Evolutionary conservation across 2,113 vertebrate species (phyloP).

Genomic region (Neodontobutis hainanensis): DNA sequence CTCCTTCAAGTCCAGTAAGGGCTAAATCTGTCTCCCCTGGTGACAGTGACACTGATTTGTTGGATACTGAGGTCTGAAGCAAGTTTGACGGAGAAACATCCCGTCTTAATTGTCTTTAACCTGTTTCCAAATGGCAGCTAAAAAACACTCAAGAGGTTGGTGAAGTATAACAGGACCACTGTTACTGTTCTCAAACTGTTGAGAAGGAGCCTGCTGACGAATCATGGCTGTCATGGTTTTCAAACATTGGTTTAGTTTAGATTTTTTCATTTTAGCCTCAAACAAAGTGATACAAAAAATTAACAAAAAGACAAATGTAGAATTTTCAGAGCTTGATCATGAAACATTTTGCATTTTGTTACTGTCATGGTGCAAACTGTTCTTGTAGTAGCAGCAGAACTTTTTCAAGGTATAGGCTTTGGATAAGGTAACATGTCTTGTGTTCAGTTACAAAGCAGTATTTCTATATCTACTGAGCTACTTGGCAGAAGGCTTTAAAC

Average conservation of each 20-base stretch:
- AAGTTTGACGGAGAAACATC: constrained; percentile 21
- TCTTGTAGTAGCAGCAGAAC: not conserved
- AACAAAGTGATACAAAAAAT: constrained; percentile 42
- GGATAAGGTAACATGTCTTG: not conserved
- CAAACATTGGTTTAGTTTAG: constrained; percentile 35
- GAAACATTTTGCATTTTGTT: not conserved
- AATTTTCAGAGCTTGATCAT: not conserved
- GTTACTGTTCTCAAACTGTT: constrained; percentile 23
- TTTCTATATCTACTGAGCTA: constrained; percentile 13
- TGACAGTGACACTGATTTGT: constrained; percentile 36
- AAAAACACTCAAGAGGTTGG: constrained; percentile 16
- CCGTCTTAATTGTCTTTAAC: constrained; percentile 18
- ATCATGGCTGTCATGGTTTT: constrained; percentile 20
- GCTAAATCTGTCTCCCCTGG: constrained; percentile 26
- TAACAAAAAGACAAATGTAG: not conserved
- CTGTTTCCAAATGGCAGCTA: constrained; percentile 65
- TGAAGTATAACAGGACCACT: constrained; percentile 19
- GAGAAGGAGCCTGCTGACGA: constrained; percentile 28
- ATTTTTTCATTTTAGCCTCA: constrained; percentile 14
- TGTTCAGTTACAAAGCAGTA: constrained; percentile 6
- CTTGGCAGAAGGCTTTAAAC: constrained; percentile 2
- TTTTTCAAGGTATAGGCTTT: not conserved
- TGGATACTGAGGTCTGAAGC: constrained; percentile 25
- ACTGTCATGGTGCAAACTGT: not conserved
- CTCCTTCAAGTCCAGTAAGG: constrained; percentile 85